Evolutionary conservation across 2,888 invertebrate species (phyloP), one percentile per base, ranked within the genome.

Genomic region (Bombyx huttoni): DNA sequence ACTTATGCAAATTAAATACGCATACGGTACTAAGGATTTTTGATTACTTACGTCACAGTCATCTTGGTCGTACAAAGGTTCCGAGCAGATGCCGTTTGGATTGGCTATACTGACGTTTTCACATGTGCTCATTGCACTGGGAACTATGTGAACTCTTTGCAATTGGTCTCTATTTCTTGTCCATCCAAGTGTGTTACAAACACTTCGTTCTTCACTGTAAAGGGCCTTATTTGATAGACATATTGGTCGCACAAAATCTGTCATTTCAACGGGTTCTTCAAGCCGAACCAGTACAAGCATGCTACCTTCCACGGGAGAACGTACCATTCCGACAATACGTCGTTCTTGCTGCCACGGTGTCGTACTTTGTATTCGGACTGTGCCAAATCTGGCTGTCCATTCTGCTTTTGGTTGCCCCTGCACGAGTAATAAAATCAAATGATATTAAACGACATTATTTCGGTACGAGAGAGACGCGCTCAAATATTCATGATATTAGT

Each of bases 261-360:
- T 94, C 68, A 92, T 91, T 53, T 87, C 86, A 0, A 95, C 90
- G 0, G 94, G 91, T 53, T 93, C 92, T 49, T 96, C 95, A 46
- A 97, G 81, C 58, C 96, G 93, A 47, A 96, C 91, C 52, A 96
- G 78, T 0, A 95, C 96, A 7, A 96, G 90, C 57, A 94, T 94
- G 62, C 96, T 96, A 24, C 96, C 96, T 76, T 96, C 96, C 0
- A 96, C 95, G 0, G 96, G 96, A 0, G 96, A 96, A 62, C 96
- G 95, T 13, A 95, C 92, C 93, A 96, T 94, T 35, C 96, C 96
- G 6, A 96, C 91, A 51, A 96, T 93, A 53, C 94, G 89, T 50
- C 94, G 89, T 61, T 96, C 94, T 72, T 96, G 96, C 62, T 95
- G 94, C 96, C 96, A 96, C 0, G 97, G 96, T 0, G 96, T 92